Evolutionary conservation across 2,888 invertebrate genomes (phyloP).

Genomic region (Xanthia togata): DNA sequence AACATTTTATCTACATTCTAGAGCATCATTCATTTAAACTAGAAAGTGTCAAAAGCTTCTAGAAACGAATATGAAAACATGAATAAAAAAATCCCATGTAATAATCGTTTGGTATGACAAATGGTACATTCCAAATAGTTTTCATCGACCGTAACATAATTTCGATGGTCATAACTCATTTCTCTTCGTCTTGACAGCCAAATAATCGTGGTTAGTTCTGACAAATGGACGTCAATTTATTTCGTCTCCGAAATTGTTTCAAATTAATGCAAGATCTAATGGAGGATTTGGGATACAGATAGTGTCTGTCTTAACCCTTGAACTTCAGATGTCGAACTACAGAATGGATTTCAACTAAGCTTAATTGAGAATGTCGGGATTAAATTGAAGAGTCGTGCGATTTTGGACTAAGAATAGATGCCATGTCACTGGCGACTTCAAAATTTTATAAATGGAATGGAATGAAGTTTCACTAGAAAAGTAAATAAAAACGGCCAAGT

Average conservation of each 20-base stretch:
- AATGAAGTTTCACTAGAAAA: neutral
- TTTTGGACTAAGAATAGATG: slow-evolving; percentile 9
- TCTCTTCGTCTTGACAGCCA: slow-evolving; percentile 64
- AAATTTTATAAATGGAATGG: neutral
- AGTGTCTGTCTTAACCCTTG: slow-evolving; percentile 71
- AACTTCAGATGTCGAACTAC: slow-evolving; percentile 69
- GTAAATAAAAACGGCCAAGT: neutral
- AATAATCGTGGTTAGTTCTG: slow-evolving; percentile 65
- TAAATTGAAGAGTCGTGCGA: slow-evolving; percentile 23
- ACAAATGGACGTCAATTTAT: slow-evolving; percentile 71
- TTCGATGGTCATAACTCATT: slow-evolving; percentile 64
- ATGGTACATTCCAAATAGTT: slow-evolving; percentile 60
- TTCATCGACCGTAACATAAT: slow-evolving; percentile 62
- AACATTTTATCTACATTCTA: neutral
- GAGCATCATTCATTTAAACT: slow-evolving; percentile 15
- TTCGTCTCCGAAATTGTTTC: slow-evolving; percentile 71
- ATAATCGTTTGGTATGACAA: slow-evolving; percentile 54
- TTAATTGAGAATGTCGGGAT: slow-evolving; percentile 60
- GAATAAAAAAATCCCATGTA: slow-evolving; percentile 38
- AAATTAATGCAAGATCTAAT: slow-evolving; percentile 73
- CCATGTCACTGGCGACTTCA: neutral
- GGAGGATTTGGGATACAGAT: slow-evolving; percentile 71
- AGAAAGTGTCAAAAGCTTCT: slow-evolving; percentile 29
- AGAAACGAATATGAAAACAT: slow-evolving; percentile 21
- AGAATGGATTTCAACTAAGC: slow-evolving; percentile 65